phyloP scores from a whole-genome alignment of 2,113 vertebrate species.

The Otolemur garnettii region DNA sequence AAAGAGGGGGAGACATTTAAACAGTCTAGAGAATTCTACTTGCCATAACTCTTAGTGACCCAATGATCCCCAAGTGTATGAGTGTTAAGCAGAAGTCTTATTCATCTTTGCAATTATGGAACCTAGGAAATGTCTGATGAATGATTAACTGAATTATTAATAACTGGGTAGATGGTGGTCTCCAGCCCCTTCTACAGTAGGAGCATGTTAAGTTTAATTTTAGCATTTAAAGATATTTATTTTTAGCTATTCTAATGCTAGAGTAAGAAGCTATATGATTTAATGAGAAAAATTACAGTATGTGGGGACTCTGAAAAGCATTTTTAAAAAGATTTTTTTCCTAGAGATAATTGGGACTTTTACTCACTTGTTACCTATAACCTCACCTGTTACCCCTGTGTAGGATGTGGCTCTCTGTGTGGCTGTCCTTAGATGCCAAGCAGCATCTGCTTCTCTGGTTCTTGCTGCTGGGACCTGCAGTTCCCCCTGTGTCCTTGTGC shows the following conservation, averaged over 20 bases:
- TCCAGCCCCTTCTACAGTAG: background rate
- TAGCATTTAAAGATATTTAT: conserved; percentile 33
- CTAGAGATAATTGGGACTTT: conserved; percentile 1
- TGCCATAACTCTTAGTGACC: conserved; percentile 12
- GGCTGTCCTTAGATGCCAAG: background rate
- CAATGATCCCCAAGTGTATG: background rate
- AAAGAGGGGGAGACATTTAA: background rate
- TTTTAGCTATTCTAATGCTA: conserved; percentile 58
- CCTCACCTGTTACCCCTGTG: background rate
- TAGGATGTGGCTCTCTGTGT: background rate
- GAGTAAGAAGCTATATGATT: conserved; percentile 33
- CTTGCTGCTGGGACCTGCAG: background rate
- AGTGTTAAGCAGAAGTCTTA: background rate
- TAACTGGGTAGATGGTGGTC: background rate
- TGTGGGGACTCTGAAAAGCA: background rate
- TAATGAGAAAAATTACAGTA: conserved; percentile 44
- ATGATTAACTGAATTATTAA: background rate
- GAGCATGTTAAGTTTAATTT: conserved; percentile 50
- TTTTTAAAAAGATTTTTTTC: conserved; percentile 23
- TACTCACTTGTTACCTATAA: background rate
- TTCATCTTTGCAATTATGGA: background rate
- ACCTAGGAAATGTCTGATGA: conserved; percentile 33
- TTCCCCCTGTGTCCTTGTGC: background rate
- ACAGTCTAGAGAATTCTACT: conserved; percentile 24
- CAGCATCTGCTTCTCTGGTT: background rate